Evolutionary conservation across 2,888 invertebrate genomes (phyloP).

Genomic region (Arge pagana): DNA sequence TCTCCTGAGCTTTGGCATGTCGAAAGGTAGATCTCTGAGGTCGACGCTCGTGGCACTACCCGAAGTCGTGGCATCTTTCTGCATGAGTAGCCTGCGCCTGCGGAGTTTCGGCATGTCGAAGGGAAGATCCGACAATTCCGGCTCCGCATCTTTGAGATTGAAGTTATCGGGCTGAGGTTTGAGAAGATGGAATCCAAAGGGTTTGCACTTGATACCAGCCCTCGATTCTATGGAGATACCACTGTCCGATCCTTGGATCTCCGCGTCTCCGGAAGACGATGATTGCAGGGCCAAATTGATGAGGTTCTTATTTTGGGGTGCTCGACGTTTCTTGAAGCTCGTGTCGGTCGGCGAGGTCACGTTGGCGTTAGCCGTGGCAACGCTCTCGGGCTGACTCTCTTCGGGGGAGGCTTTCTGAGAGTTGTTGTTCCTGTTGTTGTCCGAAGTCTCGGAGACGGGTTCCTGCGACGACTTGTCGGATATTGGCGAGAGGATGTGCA

Average conservation of each 20-base stretch:
- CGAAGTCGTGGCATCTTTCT: constrained; percentile 72
- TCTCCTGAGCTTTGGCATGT: constrained; percentile 86
- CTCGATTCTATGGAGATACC: constrained; percentile 86
- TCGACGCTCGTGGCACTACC: constrained; percentile 77
- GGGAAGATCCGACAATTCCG: constrained; percentile 78
- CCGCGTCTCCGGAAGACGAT: constrained; percentile 70
- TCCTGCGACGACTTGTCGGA: constrained; percentile 90
- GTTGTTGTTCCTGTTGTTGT: constrained; percentile 79
- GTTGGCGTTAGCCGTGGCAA: constrained; percentile 37
- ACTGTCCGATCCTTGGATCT: constrained; percentile 85
- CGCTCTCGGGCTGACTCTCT: constrained; percentile 60
- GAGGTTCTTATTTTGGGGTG: constrained; percentile 78
- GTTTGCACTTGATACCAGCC: constrained; percentile 75
- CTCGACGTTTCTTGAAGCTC: constrained; percentile 65
- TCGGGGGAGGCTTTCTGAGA: constrained; percentile 79
- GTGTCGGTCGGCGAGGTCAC: constrained; percentile 49
- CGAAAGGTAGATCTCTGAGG: constrained; percentile 82
- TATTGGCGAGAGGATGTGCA: constrained; percentile 86
- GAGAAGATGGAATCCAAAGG: constrained; percentile 63
- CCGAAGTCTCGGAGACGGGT: constrained; percentile 80
- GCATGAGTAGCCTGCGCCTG: constrained; percentile 68
- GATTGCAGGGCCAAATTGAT: constrained; percentile 70
- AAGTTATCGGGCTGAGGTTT: constrained; percentile 63
- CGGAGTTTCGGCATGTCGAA: constrained; percentile 90
- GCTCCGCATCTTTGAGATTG: constrained; percentile 56